Evolutionary conservation across 2,888 invertebrate species (phyloP), one percentile per base, ranked within the genome.

Genomic region (Chirona hameri): DNA sequence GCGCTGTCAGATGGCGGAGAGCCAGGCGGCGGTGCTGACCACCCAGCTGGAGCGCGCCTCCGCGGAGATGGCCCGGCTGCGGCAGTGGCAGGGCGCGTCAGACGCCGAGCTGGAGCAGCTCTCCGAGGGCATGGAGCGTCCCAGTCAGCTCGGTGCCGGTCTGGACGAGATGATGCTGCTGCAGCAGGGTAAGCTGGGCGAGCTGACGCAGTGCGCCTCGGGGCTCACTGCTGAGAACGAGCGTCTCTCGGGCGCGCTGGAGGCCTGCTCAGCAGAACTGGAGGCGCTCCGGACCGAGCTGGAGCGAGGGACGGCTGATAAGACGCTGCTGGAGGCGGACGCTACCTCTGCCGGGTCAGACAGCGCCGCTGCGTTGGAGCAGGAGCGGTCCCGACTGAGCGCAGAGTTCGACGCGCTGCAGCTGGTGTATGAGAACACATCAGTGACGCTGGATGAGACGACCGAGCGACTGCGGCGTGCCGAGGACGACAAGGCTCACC

Each of bases 361-460:
- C 48, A 12, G 7, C 48, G 12, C 48, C 48, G 48, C 48, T 5
- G 7, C 15, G 39, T 39, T 76, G 31, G 39, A 76, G 39, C 39
- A 31, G 76, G 76, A 76, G 76, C 31, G 76, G 21, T 39, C 21
- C 9, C 76, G 76, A 7, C 76, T 76, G 76, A 76, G 29, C 21
- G 76, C 76, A 2, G 76, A 76, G 76, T 76, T 76, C 27, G 76
- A 76, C 15, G 76, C 76, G 39, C 76, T 76, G 18, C 76, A 76
- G 76, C 76, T 76, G 39, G 76, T 76, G 39, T 76, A 76, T 29
- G 76, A 76, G 39, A 76, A 76, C 39, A 76, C 76, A 7, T 76
- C 76, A 7, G 18, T 39, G 21, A 76, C 76, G 18, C 76, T 76
- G 39, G 76, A 76, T 31, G 31, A 29, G 15, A 76, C 39, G 15